Conservation (phyloP, 1,140 invertebrate species). For the Eumaeus atala region DNA sequence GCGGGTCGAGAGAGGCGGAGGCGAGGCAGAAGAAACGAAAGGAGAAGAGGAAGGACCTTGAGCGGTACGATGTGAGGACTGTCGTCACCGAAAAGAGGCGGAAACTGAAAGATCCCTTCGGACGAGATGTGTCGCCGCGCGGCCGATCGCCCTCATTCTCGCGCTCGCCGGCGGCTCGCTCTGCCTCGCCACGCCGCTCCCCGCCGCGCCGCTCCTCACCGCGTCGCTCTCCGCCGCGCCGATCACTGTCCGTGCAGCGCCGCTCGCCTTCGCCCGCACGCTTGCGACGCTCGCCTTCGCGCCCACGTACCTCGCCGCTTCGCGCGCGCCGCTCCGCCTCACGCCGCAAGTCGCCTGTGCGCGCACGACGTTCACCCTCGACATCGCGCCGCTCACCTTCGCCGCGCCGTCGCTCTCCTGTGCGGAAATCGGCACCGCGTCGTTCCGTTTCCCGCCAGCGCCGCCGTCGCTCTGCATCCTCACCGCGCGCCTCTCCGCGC, state of each 20-base stretch:
- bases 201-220: constrained; percentile 16
- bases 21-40: constrained; percentile 73
- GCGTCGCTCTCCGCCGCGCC: constrained; percentile 14
- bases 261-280: constrained; percentile 6
- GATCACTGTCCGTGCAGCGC: too few relatives aligned
- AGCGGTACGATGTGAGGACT: constrained; percentile 86
- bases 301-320: constrained; percentile 17
- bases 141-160: constrained; percentile 36
- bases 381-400: constrained; percentile 18
- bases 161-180: constrained; percentile 49
- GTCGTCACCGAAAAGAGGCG: constrained; percentile 82
- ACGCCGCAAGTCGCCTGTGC: constrained; percentile 22
- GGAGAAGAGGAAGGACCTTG: constrained; percentile 85
- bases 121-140: constrained; percentile 78
- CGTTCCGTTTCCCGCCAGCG: constrained; percentile 36
- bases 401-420: constrained; percentile 32
- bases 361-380: constrained; percentile 26
- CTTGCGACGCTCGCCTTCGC: constrained; percentile 12
- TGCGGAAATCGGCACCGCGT: constrained; percentile 21
- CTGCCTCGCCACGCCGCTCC: constrained; percentile 31
- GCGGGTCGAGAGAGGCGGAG: constrained; percentile 44
- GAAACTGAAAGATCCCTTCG: constrained; percentile 85
- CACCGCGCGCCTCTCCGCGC: constrained; percentile 29
- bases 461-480: constrained; percentile 38
- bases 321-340: constrained; percentile 26